Conservation (phyloP, 2,797 vertebrate species). For the Gobionotothen gibberifrons region DNA sequence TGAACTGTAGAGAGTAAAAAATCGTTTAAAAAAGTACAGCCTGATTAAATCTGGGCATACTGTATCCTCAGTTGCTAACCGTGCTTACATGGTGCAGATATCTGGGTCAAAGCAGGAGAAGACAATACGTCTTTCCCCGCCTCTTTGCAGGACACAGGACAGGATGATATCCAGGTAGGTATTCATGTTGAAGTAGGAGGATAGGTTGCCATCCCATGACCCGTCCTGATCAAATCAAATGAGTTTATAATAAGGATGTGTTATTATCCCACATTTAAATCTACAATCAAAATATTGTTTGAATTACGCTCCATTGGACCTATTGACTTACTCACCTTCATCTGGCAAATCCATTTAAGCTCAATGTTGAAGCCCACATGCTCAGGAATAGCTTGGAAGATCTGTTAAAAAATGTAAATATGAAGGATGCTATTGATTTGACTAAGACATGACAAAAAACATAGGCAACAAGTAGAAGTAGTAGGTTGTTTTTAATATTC, state of each 20-base stretch:
- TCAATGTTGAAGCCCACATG: conserved; percentile 97
- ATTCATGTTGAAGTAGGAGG: conserved; percentile 97
- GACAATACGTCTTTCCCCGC: conserved; percentile 90
- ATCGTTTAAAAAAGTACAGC: not conserved
- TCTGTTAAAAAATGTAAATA: conserved; percentile 75
- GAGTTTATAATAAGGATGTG: not conserved
- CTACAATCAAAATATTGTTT: not conserved
- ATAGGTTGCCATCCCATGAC: conserved; percentile 94
- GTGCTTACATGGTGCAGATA: conserved; percentile 95
- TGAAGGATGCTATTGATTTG: not conserved
- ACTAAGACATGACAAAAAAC: not conserved
- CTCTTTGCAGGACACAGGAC: conserved; percentile 91
- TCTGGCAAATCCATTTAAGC: conserved; percentile 96
- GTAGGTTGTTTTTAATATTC: not conserved
- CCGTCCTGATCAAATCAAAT: conserved; percentile 85
- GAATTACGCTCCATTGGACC: not conserved
- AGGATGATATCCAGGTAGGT: conserved; percentile 92
- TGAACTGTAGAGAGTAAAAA: not conserved
- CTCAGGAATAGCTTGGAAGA: conserved; percentile 92
- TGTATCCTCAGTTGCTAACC: not conserved
- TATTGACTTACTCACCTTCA: conserved; percentile 84
- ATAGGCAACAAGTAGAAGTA: not conserved
- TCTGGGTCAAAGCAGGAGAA: conserved; percentile 98
- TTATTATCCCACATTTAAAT: not conserved
- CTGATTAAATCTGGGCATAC: not conserved